A percentile compares a stretch with the other conserved stretches of the same genome.
These are phyloP conservation scores for Centropus bengalensis DNA, from an alignment of 2,113 vertebrate genomes.

Conservation along the genomic window DNA sequence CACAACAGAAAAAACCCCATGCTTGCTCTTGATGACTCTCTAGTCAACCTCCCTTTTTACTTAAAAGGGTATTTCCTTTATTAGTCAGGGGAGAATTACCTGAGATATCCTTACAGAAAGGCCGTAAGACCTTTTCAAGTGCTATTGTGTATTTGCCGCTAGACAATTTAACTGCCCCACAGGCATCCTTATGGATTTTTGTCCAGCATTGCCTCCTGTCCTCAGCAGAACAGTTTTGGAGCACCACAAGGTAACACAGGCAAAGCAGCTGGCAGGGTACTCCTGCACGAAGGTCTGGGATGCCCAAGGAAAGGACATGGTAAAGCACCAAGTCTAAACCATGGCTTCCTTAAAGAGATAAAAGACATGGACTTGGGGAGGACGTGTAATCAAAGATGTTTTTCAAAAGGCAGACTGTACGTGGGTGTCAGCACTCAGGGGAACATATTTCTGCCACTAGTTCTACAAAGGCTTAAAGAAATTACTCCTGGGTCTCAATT, in stretches of 20 bases:
- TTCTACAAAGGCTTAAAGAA: neutral
- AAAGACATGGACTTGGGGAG: neutral
- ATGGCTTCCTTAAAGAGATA: neutral
- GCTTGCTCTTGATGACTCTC: neutral
- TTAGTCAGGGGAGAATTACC: neutral
- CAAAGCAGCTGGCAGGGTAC: neutral
- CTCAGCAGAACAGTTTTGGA: neutral
- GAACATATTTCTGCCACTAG: neutral
- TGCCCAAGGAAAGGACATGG: neutral
- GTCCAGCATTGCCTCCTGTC: neutral
- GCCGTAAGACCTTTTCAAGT: neutral
- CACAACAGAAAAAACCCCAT: neutral
- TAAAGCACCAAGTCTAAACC: neutral
- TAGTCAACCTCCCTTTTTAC: neutral
- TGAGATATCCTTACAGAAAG: neutral
- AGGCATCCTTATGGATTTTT: neutral
- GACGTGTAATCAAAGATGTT: neutral
- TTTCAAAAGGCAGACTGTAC: neutral
- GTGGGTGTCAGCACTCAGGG: neutral
- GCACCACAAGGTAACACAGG: neutral
- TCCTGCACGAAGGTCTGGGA: neutral
- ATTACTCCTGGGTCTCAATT: neutral
- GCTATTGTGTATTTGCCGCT: neutral
- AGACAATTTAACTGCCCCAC: neutral
- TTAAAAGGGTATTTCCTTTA: neutral